These are phyloP conservation scores for Halyomorpha halys DNA, from an alignment of 1,140 invertebrate species.

Conservation along the genomic window DNA sequence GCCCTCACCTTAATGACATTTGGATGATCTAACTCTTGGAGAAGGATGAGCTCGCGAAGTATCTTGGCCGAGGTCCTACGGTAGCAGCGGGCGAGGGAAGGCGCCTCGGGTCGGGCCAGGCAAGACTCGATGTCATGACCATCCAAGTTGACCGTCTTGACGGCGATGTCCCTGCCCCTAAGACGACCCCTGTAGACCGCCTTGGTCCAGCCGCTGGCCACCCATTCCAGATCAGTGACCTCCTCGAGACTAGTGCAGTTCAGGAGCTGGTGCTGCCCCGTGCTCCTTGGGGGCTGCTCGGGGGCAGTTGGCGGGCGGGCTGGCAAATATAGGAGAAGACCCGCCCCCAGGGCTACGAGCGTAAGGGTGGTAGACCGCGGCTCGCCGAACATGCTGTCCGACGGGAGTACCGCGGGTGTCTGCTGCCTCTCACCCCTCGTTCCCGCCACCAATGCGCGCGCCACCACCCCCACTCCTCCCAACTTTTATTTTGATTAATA, in stretches of 20 bases:
- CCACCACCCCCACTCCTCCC: background rate
- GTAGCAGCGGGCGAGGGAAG: conserved; percentile 35
- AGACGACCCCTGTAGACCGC: conserved; percentile 38
- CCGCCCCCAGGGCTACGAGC: conserved; percentile 9
- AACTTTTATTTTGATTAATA: background rate
- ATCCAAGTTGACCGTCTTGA: conserved; percentile 40
- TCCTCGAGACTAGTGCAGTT: conserved; percentile 30
- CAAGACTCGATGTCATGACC: conserved; percentile 39
- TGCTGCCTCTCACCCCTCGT: background rate
- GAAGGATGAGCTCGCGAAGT: conserved; percentile 31
- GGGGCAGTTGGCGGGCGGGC: background rate
- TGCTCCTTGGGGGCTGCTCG: background rate
- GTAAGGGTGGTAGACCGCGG: background rate
- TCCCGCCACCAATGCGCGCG: background rate
- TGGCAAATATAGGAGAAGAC: background rate
- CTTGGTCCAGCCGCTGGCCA: conserved; percentile 42
- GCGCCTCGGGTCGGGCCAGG: conserved; percentile 26
- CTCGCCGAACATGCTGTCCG: background rate
- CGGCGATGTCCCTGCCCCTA: conserved; percentile 34
- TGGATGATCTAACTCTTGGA: conserved; percentile 28
- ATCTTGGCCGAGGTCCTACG: conserved; percentile 37
- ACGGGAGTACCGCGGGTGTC: background rate
- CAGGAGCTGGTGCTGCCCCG: conserved; percentile 23
- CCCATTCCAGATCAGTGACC: conserved; percentile 29
- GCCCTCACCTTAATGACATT: conserved; percentile 31